These are phyloP conservation scores for Lithobates pipiens DNA, from an alignment of 2,797 vertebrate genomes.

Conservation along the genomic window DNA sequence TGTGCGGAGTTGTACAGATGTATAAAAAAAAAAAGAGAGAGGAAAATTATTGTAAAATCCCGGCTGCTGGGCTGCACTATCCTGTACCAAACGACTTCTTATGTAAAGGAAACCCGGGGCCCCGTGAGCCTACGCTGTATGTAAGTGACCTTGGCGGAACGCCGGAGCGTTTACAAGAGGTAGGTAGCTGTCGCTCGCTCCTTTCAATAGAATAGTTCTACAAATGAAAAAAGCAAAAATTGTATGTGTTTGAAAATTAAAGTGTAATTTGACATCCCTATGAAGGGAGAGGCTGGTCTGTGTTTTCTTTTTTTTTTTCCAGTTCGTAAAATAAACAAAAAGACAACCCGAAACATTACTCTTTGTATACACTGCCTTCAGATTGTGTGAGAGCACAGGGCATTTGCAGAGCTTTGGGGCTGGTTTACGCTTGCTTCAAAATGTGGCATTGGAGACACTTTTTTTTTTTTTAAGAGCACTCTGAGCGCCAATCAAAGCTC, in stretches of 20 bases:
- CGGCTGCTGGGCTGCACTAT: conserved; percentile 21
- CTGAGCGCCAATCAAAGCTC: too few relatives aligned
- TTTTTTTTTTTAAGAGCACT: too few relatives aligned
- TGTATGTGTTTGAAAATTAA: conserved; percentile 59
- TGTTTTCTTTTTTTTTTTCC: not conserved
- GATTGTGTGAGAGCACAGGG: too few relatives aligned
- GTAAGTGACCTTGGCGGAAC: not conserved
- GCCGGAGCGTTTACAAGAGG: not conserved
- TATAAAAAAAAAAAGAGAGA: conserved; percentile 7
- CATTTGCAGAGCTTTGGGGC: too few relatives aligned
- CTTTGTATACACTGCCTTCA: too few relatives aligned
- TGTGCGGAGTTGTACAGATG: conserved; percentile 45
- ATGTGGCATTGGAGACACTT: too few relatives aligned
- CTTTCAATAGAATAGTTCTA: conserved; percentile 46
- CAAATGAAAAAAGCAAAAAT: conserved; percentile 33
- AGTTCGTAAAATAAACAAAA: too few relatives aligned
- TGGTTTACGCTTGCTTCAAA: too few relatives aligned
- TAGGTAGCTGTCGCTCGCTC: conserved; percentile 23
- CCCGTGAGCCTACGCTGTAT: not conserved
- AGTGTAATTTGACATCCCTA: conserved; percentile 57
- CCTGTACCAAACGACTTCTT: conserved; percentile 13
- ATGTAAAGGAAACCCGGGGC: conserved; percentile 2
- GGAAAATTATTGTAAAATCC: conserved; percentile 5
- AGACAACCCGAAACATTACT: too few relatives aligned
- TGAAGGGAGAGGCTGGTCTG: not conserved